phyloP scores from a whole-genome alignment of 1,140 invertebrate species.

The Drosophila tristis region DNA sequence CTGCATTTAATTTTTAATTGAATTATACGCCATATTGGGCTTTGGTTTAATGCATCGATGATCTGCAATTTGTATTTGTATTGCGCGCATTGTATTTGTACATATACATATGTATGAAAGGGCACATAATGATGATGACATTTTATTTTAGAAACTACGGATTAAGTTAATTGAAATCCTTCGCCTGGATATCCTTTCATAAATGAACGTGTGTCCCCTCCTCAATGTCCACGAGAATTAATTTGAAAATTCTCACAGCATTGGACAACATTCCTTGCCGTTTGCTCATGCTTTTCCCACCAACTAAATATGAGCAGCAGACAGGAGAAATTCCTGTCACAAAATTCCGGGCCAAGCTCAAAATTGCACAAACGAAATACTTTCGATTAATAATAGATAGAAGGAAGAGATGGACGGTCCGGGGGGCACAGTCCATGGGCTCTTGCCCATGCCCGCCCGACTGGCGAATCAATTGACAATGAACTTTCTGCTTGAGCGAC shows the following conservation, averaged over 20 bases:
- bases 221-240: too few relatives aligned
- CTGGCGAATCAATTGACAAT: constrained; percentile 73
- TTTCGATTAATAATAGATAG: constrained; percentile 36
- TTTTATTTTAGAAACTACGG: too few relatives aligned
- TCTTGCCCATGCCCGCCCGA: constrained; percentile 15
- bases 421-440: constrained; percentile 14
- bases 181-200: too few relatives aligned
- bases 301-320: neutral
- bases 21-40: constrained; percentile 52
- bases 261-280: too few relatives aligned
- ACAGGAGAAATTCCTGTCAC: constrained; percentile 25
- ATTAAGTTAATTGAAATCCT: too few relatives aligned
- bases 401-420: neutral
- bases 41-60: constrained; percentile 46
- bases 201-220: too few relatives aligned
- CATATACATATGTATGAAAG: too few relatives aligned
- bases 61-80: constrained; percentile 36
- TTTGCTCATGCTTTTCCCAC: too few relatives aligned
- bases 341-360: constrained; percentile 21
- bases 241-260: too few relatives aligned
- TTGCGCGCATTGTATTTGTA: too few relatives aligned
- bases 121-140: too few relatives aligned
- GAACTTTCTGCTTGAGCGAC: constrained; percentile 63
- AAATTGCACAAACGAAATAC: constrained; percentile 25
- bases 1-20: constrained; percentile 69